Conservation (phyloP, 2,797 vertebrate genomes). For the Lophotriccus pileatus region DNA sequence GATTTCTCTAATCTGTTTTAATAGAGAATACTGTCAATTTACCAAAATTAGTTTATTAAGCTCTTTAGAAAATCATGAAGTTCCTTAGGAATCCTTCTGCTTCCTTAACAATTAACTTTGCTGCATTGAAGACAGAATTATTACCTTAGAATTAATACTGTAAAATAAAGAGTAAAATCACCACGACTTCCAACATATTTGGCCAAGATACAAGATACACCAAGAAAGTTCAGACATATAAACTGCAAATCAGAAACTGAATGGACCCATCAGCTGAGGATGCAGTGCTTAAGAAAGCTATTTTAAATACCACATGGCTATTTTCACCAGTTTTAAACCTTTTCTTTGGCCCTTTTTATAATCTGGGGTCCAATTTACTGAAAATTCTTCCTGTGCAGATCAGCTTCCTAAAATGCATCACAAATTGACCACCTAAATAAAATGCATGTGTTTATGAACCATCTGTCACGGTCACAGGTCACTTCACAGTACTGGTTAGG, state of each 20-base stretch:
- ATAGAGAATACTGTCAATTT: background rate
- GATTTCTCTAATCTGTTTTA: conserved; percentile 9
- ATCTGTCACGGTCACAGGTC: background rate
- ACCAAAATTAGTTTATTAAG: background rate
- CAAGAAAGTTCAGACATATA: background rate
- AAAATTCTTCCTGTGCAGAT: background rate
- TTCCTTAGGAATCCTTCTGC: background rate
- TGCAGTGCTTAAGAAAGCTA: background rate
- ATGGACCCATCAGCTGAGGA: background rate
- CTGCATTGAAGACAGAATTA: background rate
- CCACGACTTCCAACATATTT: background rate
- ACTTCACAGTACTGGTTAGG: background rate
- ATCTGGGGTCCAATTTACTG: background rate
- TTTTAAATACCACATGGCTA: background rate
- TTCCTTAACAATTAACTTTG: background rate
- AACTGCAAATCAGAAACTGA: background rate
- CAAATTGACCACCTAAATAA: background rate
- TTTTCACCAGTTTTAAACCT: background rate
- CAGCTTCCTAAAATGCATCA: background rate
- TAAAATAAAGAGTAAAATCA: background rate
- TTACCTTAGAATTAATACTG: background rate
- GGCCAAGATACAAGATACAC: background rate
- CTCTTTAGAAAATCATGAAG: background rate
- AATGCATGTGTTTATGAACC: background rate
- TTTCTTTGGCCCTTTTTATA: background rate